Percentiles rank a stretch among this genome's conserved stretches.
phyloP scores from a whole-genome alignment of 2,888 invertebrate genomes.

The Chesias legatella region DNA sequence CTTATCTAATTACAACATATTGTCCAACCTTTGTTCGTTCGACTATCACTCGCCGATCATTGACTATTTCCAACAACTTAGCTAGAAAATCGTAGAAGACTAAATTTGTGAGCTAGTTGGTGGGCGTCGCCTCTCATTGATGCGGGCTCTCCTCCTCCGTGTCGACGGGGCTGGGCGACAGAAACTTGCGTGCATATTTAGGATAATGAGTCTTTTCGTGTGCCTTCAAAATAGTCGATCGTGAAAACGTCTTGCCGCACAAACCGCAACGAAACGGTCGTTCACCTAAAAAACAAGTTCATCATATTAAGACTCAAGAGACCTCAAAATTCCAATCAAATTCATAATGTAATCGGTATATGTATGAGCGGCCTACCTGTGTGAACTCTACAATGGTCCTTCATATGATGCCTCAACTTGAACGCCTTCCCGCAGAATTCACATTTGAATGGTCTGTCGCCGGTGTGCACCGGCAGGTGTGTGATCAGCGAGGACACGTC shows the following conservation, averaged over 20 bases:
- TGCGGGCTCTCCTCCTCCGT: slow-evolving; percentile 90
- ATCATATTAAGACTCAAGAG: too few species aligned
- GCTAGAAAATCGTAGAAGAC: slow-evolving; percentile 48
- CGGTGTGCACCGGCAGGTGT: slow-evolving; percentile 93
- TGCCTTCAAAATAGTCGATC: slow-evolving; percentile 94
- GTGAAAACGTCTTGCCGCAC: slow-evolving; percentile 94
- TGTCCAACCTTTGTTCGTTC: slow-evolving; percentile 75
- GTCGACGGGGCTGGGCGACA: slow-evolving; percentile 92
- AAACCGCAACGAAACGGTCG: slow-evolving; percentile 93
- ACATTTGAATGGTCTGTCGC: slow-evolving; percentile 95
- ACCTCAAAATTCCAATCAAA: too few species aligned
- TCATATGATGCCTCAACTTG: slow-evolving; percentile 95
- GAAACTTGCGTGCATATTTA: slow-evolving; percentile 93
- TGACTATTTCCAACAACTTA: slow-evolving; percentile 57
- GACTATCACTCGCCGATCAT: slow-evolving; percentile 60
- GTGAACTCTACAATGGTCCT: slow-evolving; percentile 95
- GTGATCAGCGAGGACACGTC: slow-evolving; percentile 93
- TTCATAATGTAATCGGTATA: not conserved
- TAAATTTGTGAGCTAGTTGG: slow-evolving; percentile 47
- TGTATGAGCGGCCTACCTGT: slow-evolving; percentile 81
- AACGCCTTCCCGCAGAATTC: slow-evolving; percentile 97
- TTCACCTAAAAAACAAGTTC: slow-evolving; percentile 82
- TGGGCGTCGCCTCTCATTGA: slow-evolving; percentile 73
- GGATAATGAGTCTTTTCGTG: slow-evolving; percentile 96
- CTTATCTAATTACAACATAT: slow-evolving; percentile 78